Evolutionary conservation across 2,113 vertebrate genomes (phyloP).

Genomic region (Percina caprodes): DNA sequence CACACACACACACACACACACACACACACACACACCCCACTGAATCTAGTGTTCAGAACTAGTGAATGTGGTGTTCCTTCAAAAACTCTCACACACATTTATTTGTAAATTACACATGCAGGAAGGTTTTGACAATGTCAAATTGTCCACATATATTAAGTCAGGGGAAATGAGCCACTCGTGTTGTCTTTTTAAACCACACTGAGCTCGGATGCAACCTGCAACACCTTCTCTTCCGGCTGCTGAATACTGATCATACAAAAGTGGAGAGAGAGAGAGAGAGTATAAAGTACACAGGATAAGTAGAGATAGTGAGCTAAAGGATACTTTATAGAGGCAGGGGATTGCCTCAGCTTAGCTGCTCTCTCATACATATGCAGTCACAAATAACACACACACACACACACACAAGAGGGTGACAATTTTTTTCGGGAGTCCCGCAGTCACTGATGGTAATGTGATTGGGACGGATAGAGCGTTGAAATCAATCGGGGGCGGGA

Average conservation of each 20-base stretch:
- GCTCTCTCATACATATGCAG: slow-evolving; percentile 47
- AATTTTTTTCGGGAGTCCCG: no score
- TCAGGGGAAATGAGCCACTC: slow-evolving; percentile 32
- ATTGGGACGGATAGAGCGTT: no score
- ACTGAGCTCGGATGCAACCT: slow-evolving; percentile 36
- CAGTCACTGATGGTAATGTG: no score
- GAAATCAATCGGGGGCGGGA: no score
- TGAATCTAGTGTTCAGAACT: background rate
- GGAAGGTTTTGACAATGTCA: slow-evolving; percentile 23
- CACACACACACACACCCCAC: background rate
- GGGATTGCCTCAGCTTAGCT: slow-evolving; percentile 23
- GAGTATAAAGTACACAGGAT: slow-evolving; percentile 9
- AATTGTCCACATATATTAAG: slow-evolving; percentile 37
- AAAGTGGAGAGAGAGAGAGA: background rate
- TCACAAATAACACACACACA: background rate
- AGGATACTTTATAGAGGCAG: slow-evolving; percentile 11
- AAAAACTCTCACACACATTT: background rate
- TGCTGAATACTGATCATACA: slow-evolving; percentile 59
- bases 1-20: background rate
- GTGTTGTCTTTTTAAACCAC: slow-evolving; percentile 42
- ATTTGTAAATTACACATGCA: slow-evolving; percentile 14
- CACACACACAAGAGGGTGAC: background rate
- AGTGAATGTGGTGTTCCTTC: background rate
- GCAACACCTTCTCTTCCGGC: slow-evolving; percentile 38
- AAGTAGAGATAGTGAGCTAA: background rate